phyloP scores from a whole-genome alignment of 2,113 vertebrate genomes.

The Passerina amoena region DNA sequence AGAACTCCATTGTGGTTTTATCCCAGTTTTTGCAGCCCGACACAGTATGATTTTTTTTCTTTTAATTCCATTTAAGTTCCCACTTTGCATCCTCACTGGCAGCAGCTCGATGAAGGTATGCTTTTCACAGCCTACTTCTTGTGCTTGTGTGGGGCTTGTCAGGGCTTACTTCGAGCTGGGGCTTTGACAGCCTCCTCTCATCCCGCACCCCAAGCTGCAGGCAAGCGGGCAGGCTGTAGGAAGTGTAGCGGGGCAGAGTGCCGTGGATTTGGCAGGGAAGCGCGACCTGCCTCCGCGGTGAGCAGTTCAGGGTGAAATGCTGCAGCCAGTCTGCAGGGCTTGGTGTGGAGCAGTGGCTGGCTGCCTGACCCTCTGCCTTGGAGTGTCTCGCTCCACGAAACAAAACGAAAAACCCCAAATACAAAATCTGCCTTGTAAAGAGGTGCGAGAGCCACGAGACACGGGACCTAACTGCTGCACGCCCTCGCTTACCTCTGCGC shows the following conservation, averaged over 20 bases:
- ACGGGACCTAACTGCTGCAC: background rate
- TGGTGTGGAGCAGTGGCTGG: background rate
- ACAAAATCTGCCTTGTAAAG: background rate
- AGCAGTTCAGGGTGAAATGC: background rate
- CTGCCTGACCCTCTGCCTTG: background rate
- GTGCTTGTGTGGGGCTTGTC: slow-evolving; percentile 57
- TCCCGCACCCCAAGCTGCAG: slow-evolving; percentile 20
- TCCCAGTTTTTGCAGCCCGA: background rate
- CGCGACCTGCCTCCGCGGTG: background rate
- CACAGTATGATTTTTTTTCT: background rate
- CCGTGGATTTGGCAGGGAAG: background rate
- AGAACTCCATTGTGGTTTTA: background rate
- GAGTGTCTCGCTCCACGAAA: background rate
- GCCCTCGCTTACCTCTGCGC: background rate
- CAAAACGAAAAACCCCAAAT: background rate
- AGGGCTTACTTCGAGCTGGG: slow-evolving; percentile 18
- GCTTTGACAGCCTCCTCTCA: slow-evolving; percentile 60
- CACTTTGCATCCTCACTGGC: slow-evolving; percentile 50
- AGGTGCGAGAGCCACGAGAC: background rate
- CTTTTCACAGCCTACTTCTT: slow-evolving; percentile 55
- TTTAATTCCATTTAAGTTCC: slow-evolving; percentile 49
- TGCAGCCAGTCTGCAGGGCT: background rate
- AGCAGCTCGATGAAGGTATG: slow-evolving; percentile 33
- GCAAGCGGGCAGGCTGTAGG: slow-evolving; percentile 33
- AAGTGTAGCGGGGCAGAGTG: background rate